These are phyloP conservation scores for Augiades crinisus DNA, from an alignment of 2,888 invertebrate genomes.

Conservation along the genomic window DNA sequence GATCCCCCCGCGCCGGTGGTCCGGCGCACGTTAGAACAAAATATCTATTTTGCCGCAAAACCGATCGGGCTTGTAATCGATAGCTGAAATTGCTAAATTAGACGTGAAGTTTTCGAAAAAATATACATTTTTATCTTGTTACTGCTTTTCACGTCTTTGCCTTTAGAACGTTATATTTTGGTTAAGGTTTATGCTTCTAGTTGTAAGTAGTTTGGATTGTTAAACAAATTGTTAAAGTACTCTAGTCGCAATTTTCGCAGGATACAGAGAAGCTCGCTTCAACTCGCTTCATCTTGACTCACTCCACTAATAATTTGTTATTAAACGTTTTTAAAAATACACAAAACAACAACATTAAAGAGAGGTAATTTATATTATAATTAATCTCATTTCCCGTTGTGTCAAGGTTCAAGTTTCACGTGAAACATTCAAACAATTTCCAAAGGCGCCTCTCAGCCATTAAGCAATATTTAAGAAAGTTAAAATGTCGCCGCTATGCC, in stretches of 20 bases:
- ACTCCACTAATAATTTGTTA: too few species aligned
- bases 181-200: too few species aligned
- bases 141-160: too few species aligned
- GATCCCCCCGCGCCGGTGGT: constrained; percentile 68
- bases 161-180: too few species aligned
- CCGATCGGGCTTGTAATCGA: constrained; percentile 43
- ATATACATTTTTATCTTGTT: too few species aligned
- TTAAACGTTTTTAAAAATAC: too few species aligned
- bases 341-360: too few species aligned
- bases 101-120: constrained; percentile 25
- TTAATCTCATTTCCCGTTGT: background rate
- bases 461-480: constrained; percentile 15
- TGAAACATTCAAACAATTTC: constrained; percentile 15
- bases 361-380: constrained; percentile 7
- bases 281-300: too few species aligned
- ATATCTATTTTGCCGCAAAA: constrained; percentile 57
- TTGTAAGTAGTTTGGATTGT: too few species aligned
- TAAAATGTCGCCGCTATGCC: background rate
- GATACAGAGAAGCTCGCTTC: too few species aligned
- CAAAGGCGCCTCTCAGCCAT: constrained; percentile 15
- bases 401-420: background rate
- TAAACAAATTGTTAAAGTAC: too few species aligned
- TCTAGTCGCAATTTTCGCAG: too few species aligned
- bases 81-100: constrained; percentile 36
- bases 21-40: constrained; percentile 50